Evolutionary conservation across 1,140 invertebrate species (phyloP), one percentile per base, ranked within the genome.

Genomic region (Papilio xuthus): DNA sequence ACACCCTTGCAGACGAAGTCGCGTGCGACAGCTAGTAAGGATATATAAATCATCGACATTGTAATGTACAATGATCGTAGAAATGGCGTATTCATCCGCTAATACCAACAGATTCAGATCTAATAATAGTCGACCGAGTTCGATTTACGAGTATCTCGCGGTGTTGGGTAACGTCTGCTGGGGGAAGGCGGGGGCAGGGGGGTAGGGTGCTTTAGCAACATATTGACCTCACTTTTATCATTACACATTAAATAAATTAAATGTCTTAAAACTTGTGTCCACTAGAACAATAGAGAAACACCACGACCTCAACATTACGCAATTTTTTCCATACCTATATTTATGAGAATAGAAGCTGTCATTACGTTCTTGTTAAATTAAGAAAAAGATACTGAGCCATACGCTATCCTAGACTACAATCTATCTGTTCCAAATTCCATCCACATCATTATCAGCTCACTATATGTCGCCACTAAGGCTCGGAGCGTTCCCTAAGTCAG

Each of bases 21-120:
- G n/a, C n/a, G n/a, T n/a, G n/a, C n/a, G n/a, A n/a, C n/a, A n/a
- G n/a, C n/a, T 56, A 56, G 10, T n/a, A 23, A 6, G 23, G 7
- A 7, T 26, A 60, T 28, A 67, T 28, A 67, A 13, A 67, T 67
- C 12, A 28, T 28, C 13, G 3, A 23, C 20, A 26, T 10, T 26
- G 26, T 28, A 28, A 67, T 67, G 9, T 26, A 26, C 13, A 67
- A 28, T 67, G 32, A 67, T 67, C 26, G 26, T 67, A 67, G 26
- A 67, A 63, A 67, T 67, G 26, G 60, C 60, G 60, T 28, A 67
- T 67, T 67, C 60, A 67, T 67, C 60, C 60, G 26, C 60, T 67
- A 67, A 67, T 28, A 67, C 60, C 60, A 13, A 67, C 60, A 67
- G 60, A 67, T 28, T 67, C 60, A 67, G 26, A 67, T 28, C 60